Percentiles rank a stretch among this genome's conserved stretches.
Evolutionary conservation across 2,797 vertebrate genomes (phyloP).

Genomic region (Cottoperca gobio): DNA sequence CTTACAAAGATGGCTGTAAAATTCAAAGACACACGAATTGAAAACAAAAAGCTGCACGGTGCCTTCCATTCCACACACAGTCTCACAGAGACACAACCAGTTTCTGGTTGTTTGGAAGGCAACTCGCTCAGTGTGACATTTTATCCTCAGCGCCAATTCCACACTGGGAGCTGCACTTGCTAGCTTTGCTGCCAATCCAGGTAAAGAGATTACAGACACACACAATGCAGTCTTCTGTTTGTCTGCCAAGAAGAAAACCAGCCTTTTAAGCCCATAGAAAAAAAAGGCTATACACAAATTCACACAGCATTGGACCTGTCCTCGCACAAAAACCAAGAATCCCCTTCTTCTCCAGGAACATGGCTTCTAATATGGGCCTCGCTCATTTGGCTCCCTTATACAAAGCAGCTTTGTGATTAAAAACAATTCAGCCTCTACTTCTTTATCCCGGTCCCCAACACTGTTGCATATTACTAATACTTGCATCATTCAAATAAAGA

Average conservation of each 20-base stretch:
- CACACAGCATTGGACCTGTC: conserved; percentile 67
- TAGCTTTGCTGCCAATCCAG: conserved; percentile 85
- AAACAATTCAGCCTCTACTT: conserved; percentile 70
- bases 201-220: conserved; percentile 89
- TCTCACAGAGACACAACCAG: conserved; percentile 63
- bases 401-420: conserved; percentile 60
- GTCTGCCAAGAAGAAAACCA: conserved; percentile 85
- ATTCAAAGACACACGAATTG: conserved; percentile 44
- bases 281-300: conserved; percentile 68
- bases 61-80: conserved; percentile 50
- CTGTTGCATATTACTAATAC: conserved; percentile 81
- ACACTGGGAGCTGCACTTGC: conserved; percentile 80
- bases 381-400: conserved; percentile 51
- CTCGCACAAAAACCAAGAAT: conserved; percentile 72
- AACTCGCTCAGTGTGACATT: conserved; percentile 79
- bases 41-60: conserved; percentile 19
- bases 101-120: conserved; percentile 74
- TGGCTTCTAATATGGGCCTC: conserved; percentile 58
- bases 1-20: conserved; percentile 33
- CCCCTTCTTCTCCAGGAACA: conserved; percentile 78
- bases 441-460: conserved; percentile 68
- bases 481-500: conserved; percentile 85
- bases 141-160: conserved; percentile 82
- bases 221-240: conserved; percentile 88
- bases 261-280: conserved; percentile 73